These are phyloP conservation scores for Sakesphorus luctuosus DNA, from an alignment of 2,113 vertebrate genomes.

Conservation along the genomic window DNA sequence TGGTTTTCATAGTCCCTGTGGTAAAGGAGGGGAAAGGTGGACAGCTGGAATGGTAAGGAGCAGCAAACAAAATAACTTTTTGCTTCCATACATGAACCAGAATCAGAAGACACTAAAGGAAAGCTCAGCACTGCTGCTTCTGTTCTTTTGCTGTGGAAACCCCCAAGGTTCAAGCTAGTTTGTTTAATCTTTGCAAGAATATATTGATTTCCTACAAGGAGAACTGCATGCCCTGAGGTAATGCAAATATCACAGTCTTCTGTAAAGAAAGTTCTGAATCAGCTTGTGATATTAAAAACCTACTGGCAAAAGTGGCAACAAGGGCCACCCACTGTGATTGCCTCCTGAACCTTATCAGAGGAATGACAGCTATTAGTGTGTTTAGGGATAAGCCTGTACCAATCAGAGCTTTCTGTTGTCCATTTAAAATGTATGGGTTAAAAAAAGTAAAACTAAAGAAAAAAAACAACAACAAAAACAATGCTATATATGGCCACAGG, in stretches of 20 bases:
- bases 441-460: neutral
- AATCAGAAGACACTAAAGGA: neutral
- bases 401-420: neutral
- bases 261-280: neutral
- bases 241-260: neutral
- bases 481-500: neutral
- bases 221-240: neutral
- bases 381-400: neutral
- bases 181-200: neutral
- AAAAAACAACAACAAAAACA: neutral
- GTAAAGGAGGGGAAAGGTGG: neutral
- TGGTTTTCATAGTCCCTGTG: neutral
- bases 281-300: neutral
- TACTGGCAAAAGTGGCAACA: neutral
- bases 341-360: neutral
- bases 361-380: neutral
- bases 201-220: neutral
- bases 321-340: neutral
- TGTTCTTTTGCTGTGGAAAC: neutral
- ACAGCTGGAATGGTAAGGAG: neutral
- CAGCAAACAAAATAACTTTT: neutral
- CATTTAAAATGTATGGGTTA: neutral
- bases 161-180: neutral
- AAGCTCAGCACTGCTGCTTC: neutral
- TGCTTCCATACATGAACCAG: neutral